Conservation (phyloP, 37 sponge, comb jelly and placozoan genomes). For the Amphimedon queenslandica region DNA sequence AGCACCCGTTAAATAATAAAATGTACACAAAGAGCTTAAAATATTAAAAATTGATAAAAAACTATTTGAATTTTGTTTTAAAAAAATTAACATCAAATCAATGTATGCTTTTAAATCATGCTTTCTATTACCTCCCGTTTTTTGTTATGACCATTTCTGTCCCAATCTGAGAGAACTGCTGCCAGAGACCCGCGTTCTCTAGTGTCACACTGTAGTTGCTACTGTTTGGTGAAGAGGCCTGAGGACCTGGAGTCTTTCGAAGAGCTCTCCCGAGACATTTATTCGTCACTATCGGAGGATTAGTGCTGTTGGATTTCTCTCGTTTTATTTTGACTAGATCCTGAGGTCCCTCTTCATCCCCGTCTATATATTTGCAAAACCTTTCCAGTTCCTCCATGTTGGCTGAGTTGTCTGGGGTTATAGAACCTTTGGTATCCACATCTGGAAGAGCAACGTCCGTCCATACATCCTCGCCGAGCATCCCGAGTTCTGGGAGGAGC, state of each 20-base stretch:
- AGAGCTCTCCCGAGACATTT: neutral
- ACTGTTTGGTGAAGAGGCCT: neutral
- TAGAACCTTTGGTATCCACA: neutral
- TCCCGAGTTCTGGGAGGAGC: neutral
- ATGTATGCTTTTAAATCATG: neutral
- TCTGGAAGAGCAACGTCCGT: neutral
- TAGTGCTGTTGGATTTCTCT: neutral
- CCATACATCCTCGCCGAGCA: neutral
- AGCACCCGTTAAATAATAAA: neutral
- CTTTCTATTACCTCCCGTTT: constrained; percentile 51
- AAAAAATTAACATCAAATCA: neutral
- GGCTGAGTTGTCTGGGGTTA: neutral
- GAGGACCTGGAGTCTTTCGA: neutral
- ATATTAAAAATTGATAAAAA: no score
- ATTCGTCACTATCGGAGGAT: neutral
- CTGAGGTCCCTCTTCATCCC: constrained; percentile 17
- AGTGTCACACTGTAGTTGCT: constrained; percentile 27
- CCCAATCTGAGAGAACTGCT: constrained; percentile 57
- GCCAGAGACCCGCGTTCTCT: constrained; percentile 68
- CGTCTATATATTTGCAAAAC: constrained; percentile 42
- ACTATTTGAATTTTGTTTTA: neutral
- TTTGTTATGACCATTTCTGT: constrained; percentile 97
- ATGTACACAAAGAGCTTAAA: neutral
- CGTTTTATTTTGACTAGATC: neutral
- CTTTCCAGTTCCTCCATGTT: constrained; percentile 39